Percentiles rank a stretch among this genome's conserved stretches.
phyloP scores from a whole-genome alignment of 2,113 vertebrate genomes.

The Callithrix jacchus region DNA sequence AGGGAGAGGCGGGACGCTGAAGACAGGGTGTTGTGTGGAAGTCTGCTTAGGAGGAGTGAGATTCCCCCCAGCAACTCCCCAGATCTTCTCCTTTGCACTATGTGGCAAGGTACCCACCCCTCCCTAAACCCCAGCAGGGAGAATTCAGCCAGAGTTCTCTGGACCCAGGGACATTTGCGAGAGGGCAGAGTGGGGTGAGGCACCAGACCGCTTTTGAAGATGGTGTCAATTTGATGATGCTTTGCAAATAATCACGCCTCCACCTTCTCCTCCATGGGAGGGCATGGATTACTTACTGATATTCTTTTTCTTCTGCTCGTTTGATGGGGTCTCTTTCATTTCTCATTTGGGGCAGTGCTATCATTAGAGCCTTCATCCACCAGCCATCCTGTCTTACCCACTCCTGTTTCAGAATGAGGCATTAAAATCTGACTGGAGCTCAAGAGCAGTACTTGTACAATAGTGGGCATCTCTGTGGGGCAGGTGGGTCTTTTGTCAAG shows the following conservation, averaged over 20 bases:
- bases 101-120: background rate
- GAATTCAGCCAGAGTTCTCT: background rate
- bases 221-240: background rate
- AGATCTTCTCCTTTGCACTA: background rate
- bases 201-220: background rate
- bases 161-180: background rate
- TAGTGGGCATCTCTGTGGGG: background rate
- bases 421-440: background rate
- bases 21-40: no score
- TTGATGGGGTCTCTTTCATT: background rate
- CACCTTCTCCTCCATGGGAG: background rate
- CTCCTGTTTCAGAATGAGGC: background rate
- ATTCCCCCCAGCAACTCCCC: background rate
- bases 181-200: background rate
- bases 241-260: background rate
- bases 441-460: background rate
- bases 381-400: background rate
- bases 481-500: background rate
- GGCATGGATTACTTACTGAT: background rate
- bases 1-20: background rate
- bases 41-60: background rate
- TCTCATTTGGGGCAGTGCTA: no score
- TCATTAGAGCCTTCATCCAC: background rate
- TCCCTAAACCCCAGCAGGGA: background rate
- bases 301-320: background rate